phyloP scores from a whole-genome alignment of 2,797 vertebrate genomes.

The Silurus lanzhouensis region DNA sequence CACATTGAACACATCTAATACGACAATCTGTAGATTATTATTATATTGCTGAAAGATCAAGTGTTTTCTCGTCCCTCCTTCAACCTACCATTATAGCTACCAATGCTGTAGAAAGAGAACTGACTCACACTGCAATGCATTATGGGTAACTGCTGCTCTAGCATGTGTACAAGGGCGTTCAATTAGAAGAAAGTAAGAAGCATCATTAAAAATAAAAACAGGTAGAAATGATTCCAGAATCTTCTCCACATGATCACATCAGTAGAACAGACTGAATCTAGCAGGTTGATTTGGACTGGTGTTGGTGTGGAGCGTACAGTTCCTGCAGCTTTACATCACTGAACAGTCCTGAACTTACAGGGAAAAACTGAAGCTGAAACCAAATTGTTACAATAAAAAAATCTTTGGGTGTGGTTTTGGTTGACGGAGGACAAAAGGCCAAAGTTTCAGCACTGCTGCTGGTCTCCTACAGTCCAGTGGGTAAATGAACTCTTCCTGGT shows the following conservation, averaged over 20 bases:
- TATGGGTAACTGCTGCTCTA: slow-evolving; percentile 2
- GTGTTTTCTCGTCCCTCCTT: too few relatives aligned
- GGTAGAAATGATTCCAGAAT: neutral
- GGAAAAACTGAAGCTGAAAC: neutral
- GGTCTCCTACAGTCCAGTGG: neutral
- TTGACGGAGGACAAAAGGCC: neutral
- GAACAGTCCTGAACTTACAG: neutral
- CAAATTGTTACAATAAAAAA: neutral
- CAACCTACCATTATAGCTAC: neutral
- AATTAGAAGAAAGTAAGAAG: too few relatives aligned
- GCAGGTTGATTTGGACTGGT: neutral
- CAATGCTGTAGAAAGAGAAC: too few relatives aligned
- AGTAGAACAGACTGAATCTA: neutral
- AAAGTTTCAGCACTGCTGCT: fast-evolving
- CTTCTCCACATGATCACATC: neutral
- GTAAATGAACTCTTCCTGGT: neutral
- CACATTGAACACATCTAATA: too few relatives aligned
- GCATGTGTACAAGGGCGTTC: too few relatives aligned
- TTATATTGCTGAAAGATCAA: too few relatives aligned
- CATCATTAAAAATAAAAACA: neutral
- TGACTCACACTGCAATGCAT: neutral
- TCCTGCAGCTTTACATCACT: neutral
- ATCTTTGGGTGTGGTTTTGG: neutral
- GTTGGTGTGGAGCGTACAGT: neutral
- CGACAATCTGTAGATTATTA: too few relatives aligned